Evolutionary conservation across 2,797 vertebrate species (phyloP), one percentile per base, ranked within the genome.

Genomic region (Odontamblyopus rebecca): DNA sequence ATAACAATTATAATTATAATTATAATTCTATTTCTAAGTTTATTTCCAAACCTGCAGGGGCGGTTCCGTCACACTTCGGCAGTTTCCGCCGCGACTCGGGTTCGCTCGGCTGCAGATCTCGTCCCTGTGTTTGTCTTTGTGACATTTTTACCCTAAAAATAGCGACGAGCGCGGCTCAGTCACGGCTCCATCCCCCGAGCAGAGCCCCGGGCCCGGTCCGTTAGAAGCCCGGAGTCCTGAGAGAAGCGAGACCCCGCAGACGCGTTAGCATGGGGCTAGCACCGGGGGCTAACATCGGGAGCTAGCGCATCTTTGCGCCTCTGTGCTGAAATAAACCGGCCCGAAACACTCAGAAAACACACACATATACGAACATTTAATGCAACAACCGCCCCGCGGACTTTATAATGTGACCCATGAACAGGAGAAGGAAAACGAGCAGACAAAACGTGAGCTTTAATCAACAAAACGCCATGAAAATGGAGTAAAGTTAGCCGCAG

Each of bases 391-490:
- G 12, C n/a, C 4, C n/a, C 5, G 62, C 2, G 4, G 23, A 4
- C 29, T 29, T 30, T 18, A 29, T 7, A 30, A 27, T 15, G 26
- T 50, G 16, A 50, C 18, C 3, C 15, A 8, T 18, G 12, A 19
- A 51, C 44, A 51, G 26, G 8, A 30, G 15, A 19, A 16, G 44
- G 15, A 27, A 66, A 66, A 50, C 26, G 41, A 48, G 41, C 26
- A 29, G 64, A 66, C 23, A 65, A 64, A 64, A 50, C 44, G 15
- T 51, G 44, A 16, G 26, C 50, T 66, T 51, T 29, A 66, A 51
- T 66, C 13, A 66, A 66, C 63, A 66, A 66, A 65, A 66, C 44
- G 64, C 15, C 1, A 19, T 6, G 6, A 29, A 66, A 50, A 51
- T 29, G 50, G 8, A 30, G 44, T 66, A 27, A 66, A 66, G 64